Evolutionary conservation across 2,888 invertebrate species (phyloP), one percentile per base, ranked within the genome.

Genomic region (Oxyteleia sp.): DNA sequence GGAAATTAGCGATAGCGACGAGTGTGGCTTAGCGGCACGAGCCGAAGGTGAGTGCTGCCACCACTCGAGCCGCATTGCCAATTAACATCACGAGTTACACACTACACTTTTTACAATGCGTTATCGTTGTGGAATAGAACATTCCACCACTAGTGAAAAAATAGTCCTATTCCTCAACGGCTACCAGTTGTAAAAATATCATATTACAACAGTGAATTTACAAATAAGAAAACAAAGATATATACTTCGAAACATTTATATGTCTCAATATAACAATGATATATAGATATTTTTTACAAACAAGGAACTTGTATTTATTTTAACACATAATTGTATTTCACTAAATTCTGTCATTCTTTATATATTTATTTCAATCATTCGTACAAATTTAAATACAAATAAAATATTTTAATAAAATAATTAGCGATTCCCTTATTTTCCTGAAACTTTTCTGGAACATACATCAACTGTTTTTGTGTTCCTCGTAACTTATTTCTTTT

Each of bases 211-310:
- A 69, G 4, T 11, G 13, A 55, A 45, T 35, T 57, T 69, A 69
- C 32, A 57, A 43, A 55, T 57, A 32, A 68, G 43, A 45, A 43
- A 57, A 45, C 45, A 11, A 55, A 23, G 32, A 45, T 53, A 35
- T 29, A 69, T 18, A 45, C 4, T 59, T 35, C 4, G n/a, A 57
- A 57, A 35, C 16, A 43, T 16, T 35, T 11, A 11, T 26, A 51
- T 15, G 7, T n/a, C 13, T 43, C 49, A 55, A 57, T 71, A 10
- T 35, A 71, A 79, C 69, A 49, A 64, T 41, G 59, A 78, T 68
- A 69, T 68, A 76, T 61, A 68, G 35, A 80, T 49, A 63, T 26
- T 66, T 43, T 72, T 78, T 57, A 72, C 61, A 71, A 64, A 72
- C 29, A 41, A 71, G 69, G 71, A 82, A 76, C 76, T 80, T 55